These are phyloP conservation scores for Galaxea fascicularis DNA, from an alignment of 92 coral and sea anemone genomes.

Conservation along the genomic window DNA sequence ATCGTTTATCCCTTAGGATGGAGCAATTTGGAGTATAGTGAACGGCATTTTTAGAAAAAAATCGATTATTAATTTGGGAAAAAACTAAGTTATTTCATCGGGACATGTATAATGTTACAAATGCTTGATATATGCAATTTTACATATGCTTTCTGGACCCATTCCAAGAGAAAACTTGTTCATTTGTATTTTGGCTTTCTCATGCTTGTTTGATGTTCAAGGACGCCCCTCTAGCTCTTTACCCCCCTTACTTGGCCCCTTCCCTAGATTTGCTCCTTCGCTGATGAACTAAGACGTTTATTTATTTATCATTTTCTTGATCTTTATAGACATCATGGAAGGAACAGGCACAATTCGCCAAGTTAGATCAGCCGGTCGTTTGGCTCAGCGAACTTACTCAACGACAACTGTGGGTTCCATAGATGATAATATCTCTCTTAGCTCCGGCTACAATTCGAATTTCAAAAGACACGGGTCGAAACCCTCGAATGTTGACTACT, in stretches of 20 bases:
- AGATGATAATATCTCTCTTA: slow-evolving; percentile 78
- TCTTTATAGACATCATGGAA: slow-evolving; percentile 5
- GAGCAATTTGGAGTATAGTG: too few relatives aligned
- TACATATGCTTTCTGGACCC: too few relatives aligned
- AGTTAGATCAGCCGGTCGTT: slow-evolving; percentile 66
- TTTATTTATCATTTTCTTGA: neutral
- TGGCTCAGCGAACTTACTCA: slow-evolving; percentile 69
- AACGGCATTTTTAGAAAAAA: too few relatives aligned
- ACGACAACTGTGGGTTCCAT: slow-evolving; percentile 62
- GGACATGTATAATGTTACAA: too few relatives aligned
- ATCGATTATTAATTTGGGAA: too few relatives aligned
- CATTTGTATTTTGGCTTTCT: too few relatives aligned
- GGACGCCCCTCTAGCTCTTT: neutral
- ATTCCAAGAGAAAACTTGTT: too few relatives aligned
- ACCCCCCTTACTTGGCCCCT: neutral
- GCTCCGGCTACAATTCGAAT: slow-evolving; percentile 56
- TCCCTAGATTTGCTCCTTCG: neutral
- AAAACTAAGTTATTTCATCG: too few relatives aligned
- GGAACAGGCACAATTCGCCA: slow-evolving; percentile 37
- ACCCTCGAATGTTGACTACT: slow-evolving; percentile 67
- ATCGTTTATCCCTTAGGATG: too few relatives aligned
- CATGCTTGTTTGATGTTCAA: too few relatives aligned
- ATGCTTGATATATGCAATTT: too few relatives aligned
- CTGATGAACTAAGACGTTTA: neutral
- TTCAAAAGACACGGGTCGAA: slow-evolving; percentile 50